These are phyloP conservation scores for Andrena cerasifolii DNA, from an alignment of 1,140 invertebrate genomes.

Conservation along the genomic window DNA sequence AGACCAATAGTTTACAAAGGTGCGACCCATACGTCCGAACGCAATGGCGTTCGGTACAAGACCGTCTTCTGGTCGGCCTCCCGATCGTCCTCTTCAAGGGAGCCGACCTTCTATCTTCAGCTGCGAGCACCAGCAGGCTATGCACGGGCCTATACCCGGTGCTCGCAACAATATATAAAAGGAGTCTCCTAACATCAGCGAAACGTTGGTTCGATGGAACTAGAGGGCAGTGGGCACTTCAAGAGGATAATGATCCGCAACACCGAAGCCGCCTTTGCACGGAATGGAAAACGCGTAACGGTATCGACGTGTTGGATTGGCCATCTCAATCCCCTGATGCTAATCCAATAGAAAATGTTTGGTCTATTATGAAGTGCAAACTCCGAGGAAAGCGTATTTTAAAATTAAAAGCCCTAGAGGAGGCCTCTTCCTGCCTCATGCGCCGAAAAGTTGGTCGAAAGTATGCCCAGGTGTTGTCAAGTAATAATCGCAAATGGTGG, in stretches of 20 bases:
- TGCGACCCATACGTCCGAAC: too few species aligned
- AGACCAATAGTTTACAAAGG: too few species aligned
- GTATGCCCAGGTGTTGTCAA: not conserved
- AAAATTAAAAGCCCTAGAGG: not conserved
- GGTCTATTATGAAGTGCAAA: too few species aligned
- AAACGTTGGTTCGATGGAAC: not conserved
- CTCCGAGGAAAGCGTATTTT: not conserved
- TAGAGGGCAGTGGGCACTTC: not conserved
- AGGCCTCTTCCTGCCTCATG: not conserved
- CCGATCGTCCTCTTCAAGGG: too few species aligned
- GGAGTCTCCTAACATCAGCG: not conserved
- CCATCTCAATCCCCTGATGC: not conserved
- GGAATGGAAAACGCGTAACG: not conserved
- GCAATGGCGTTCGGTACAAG: too few species aligned
- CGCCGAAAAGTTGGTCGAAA: not conserved
- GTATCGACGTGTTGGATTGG: not conserved
- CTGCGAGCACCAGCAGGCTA: too few species aligned
- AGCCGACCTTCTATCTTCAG: too few species aligned
- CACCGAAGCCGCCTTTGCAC: not conserved
- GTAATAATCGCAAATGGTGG: slow-evolving; percentile 6
- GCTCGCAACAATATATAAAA: too few species aligned
- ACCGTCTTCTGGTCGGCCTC: too few species aligned
- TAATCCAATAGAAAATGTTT: not conserved
- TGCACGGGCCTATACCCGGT: too few species aligned
- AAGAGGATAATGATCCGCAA: not conserved